Conservation (phyloP, 2,888 invertebrate genomes). For the Troglohyphantes excavatus region DNA sequence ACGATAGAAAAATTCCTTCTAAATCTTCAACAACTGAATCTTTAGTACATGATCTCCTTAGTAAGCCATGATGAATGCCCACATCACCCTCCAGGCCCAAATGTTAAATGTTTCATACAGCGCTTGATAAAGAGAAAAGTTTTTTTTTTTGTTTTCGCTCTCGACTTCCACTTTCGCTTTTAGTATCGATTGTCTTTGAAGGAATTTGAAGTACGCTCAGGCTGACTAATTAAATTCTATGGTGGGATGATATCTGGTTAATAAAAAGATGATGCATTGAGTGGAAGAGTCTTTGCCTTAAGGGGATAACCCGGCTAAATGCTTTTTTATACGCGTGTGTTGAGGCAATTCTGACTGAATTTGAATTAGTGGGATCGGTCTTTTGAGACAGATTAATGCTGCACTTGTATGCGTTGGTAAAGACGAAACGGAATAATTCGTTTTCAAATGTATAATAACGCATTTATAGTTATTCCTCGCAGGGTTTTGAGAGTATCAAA, state of each 20-base stretch:
- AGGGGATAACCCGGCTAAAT: background rate
- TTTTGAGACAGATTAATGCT: background rate
- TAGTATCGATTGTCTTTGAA: background rate
- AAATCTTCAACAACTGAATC: slow-evolving; percentile 57
- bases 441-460: background rate
- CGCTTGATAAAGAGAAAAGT: slow-evolving; percentile 5
- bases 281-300: background rate
- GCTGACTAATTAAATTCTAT: slow-evolving; percentile 12
- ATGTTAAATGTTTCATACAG: slow-evolving; percentile 35
- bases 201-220: background rate
- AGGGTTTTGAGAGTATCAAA: background rate
- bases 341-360: background rate
- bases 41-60: slow-evolving; percentile 45
- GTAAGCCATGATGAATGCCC: slow-evolving; percentile 29
- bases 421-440: background rate
- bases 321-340: background rate
- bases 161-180: background rate
- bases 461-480: background rate
- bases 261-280: background rate
- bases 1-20: slow-evolving; percentile 43
- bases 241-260: background rate
- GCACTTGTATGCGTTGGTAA: background rate
- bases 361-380: background rate
- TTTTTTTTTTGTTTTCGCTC: slow-evolving; percentile 12
- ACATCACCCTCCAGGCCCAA: background rate